Evolutionary conservation across 2,888 invertebrate genomes (phyloP), one percentile per base, ranked within the genome.

Genomic region (Acrocyrtus sp.): DNA sequence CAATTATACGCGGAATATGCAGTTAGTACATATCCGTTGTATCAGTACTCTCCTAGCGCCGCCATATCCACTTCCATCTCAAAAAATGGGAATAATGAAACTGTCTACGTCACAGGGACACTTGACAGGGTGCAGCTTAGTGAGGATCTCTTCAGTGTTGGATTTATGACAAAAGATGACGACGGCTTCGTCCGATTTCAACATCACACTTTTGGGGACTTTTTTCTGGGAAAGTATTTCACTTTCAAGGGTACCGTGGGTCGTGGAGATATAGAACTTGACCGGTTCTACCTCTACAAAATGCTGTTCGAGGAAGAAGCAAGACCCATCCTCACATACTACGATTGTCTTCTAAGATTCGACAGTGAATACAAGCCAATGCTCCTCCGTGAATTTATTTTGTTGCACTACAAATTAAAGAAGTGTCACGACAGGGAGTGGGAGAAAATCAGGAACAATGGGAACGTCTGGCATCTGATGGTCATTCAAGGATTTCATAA

Each of bases 401-500:
- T 68, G 6, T 17, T 17, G 0, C 68, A 68, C 3, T 68, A 68
- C 47, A 53, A 26, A 17, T 54, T 68, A 0, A 5, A 15, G 15
- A 4, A 5, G 4, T 19, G 34, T 12, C 24, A 61, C 1, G 61
- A 61, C 1, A 21, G 57, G 0, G 61, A 61, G 4, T 61, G 53
- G 60, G 47, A 53, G 6, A 4, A 21, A 26, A 54, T 45, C 6
- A 22, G 26, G 24, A 6, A 61, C 26, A 19, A 47, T 26, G 60
- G 61, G 17, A 68, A n/a, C 21, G 4, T 53, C 10, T 61, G 43
- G 45, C 68, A 68, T n/a, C n/a, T 54, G n/a, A 54, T 57, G 0
- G n/a, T 68, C 1, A 54, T 53, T 34, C 60, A 68, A 5, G 61
- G 60, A 1, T 54, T 61, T 12, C 47, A 47, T 21, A 15, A n/a